phyloP scores from a whole-genome alignment of 2,888 invertebrate genomes.

The Euphydryas editha region DNA sequence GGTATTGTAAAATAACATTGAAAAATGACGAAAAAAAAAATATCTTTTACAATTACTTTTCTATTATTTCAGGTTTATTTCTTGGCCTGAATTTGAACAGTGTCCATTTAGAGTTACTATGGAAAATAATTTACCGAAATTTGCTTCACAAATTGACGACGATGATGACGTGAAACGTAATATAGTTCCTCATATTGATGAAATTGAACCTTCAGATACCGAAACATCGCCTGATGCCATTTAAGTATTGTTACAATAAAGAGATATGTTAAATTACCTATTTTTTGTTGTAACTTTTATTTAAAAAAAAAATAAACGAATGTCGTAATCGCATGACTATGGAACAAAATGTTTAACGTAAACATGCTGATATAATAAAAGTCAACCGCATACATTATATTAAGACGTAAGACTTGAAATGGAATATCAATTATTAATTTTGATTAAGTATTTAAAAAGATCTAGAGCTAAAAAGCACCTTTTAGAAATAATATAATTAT shows the following conservation, averaged over 20 bases:
- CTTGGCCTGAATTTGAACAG: constrained; percentile 86
- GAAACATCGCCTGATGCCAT: constrained; percentile 42
- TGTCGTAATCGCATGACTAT: no score
- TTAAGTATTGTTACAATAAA: background rate
- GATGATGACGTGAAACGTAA: constrained; percentile 61
- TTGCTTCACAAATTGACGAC: constrained; percentile 63
- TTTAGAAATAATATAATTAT: no score
- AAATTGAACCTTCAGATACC: constrained; percentile 61
- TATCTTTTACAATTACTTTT: background rate
- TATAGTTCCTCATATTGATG: constrained; percentile 62
- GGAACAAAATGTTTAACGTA: no score
- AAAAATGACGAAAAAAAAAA: background rate
- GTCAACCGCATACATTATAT: no score
- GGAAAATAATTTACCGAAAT: constrained; percentile 84
- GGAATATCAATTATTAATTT: no score
- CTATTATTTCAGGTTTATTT: constrained; percentile 73
- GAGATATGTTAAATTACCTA: background rate
- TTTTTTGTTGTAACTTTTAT: no score
- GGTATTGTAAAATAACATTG: constrained; percentile 53
- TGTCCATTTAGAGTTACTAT: constrained; percentile 86
- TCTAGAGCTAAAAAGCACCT: no score
- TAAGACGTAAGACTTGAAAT: no score
- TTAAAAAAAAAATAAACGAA: no score
- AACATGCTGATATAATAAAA: no score
- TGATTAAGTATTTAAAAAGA: no score